Conservation (phyloP, 2,888 invertebrate genomes). For the Camponotus fellah region DNA sequence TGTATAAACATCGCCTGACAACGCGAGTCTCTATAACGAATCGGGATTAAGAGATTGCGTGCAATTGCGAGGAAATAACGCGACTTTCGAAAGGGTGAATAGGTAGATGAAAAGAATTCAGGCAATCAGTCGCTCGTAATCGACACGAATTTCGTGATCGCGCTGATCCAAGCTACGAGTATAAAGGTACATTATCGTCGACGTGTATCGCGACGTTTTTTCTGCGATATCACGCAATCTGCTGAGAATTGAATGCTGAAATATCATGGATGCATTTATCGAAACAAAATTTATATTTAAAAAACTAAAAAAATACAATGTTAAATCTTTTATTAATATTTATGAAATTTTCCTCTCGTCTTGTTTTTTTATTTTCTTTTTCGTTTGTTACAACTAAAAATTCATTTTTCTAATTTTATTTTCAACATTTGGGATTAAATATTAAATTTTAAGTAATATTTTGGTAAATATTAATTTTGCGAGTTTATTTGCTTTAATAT, state of each 20-base stretch:
- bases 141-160: constrained; percentile 25
- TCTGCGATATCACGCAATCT: neutral
- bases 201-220: constrained; percentile 8
- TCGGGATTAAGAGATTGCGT: constrained; percentile 36
- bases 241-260: neutral
- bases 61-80: constrained; percentile 29
- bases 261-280: neutral
- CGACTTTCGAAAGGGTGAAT: neutral
- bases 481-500: neutral
- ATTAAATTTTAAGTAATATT: neutral
- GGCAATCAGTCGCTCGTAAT: constrained; percentile 20
- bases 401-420: neutral
- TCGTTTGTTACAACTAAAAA: neutral
- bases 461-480: too few relatives aligned
- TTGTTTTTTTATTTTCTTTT: neutral
- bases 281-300: neutral
- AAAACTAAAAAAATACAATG: neutral
- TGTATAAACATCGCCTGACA: constrained; percentile 30
- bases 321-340: neutral
- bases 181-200: constrained; percentile 15
- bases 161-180: constrained; percentile 9
- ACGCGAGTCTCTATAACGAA: neutral
- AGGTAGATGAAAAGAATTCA: constrained; percentile 4
- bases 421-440: neutral
- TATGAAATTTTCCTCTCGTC: neutral